Conservation (phyloP, 2,888 invertebrate species). For the Ophioninae sp. region DNA sequence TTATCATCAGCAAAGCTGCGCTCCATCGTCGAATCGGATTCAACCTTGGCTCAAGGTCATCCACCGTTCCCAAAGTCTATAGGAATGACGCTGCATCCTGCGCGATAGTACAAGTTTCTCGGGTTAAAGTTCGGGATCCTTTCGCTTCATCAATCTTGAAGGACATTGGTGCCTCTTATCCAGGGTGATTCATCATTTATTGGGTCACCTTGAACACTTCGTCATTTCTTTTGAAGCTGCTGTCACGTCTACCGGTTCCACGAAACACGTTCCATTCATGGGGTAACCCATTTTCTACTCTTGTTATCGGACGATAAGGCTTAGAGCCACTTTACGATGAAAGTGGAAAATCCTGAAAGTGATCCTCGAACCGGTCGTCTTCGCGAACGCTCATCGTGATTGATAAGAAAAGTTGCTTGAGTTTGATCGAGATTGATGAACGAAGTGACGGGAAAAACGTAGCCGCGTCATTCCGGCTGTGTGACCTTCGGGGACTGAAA, state of each 20-base stretch:
- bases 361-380: slow-evolving; percentile 11
- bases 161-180: not conserved
- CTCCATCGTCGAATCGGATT: not conserved
- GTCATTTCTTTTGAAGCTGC: slow-evolving; percentile 1
- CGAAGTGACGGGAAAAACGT: slow-evolving; percentile 34
- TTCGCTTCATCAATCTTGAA: not conserved
- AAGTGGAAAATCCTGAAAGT: slow-evolving; percentile 40
- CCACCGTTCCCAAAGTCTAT: too few relatives aligned
- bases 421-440: slow-evolving; percentile 60
- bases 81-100: not conserved
- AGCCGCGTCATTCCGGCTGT: slow-evolving; percentile 40
- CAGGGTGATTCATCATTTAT: slow-evolving; percentile 10
- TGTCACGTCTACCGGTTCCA: slow-evolving; percentile 7
- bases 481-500: slow-evolving; percentile 41
- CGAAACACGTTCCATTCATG: slow-evolving; percentile 28
- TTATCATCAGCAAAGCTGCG: not conserved
- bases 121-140: not conserved
- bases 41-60: not conserved
- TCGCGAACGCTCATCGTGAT: slow-evolving; percentile 41
- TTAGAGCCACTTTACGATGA: slow-evolving; percentile 15
- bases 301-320: slow-evolving; percentile 3
- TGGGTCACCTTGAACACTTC: slow-evolving; percentile 11
- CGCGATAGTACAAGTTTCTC: not conserved
- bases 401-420: slow-evolving; percentile 57
- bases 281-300: slow-evolving; percentile 15